Evolutionary conservation across 2,888 invertebrate species (phyloP), one percentile per base, ranked within the genome.

Genomic region (Epicampocera succincta): DNA sequence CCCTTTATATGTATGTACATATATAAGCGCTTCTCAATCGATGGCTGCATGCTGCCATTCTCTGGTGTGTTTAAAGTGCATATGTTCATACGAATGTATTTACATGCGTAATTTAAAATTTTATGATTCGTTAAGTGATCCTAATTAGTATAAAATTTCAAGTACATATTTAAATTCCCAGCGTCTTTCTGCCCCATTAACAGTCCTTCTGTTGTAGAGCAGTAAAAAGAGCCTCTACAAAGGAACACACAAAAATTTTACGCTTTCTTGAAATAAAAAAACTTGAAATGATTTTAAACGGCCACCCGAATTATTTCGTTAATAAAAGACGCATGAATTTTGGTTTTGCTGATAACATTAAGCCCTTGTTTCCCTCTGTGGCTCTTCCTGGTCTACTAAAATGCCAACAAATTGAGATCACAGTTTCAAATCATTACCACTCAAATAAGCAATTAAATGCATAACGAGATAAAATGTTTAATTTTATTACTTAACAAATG

Each of bases 71-170:
- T 6, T 29, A 3, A 29, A 4, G 29, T 29, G 6, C 29, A 4
- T 29, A 29, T 4, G 29, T 29, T n/a, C n/a, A n/a, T n/a, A n/a
- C n/a, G n/a, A n/a, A 29, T 29, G 29, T 29, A 29, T 29, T 29
- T 29, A 29, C 29, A 29, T 29, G 3, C 29, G 6, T 6, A 29
- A 29, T 29, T 29, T 29, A 29, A 29, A 29, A 29, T 4, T 29
- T 29, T 29, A n/a, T n/a, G n/a, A n/a, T n/a, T n/a, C 9, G 1
- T 8, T 75, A 77, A 77, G 46, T 72, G 71, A 17, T 4, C 48
- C 52, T 82, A 58, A 82, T 74, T 63, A 50, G 69, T 63, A 74
- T 69, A n/a, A 82, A 69, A 54, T 65, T 60, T 82, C 63, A 82
- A 82, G 77, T 77, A n/a, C n/a, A n/a, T n/a, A 56, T 60, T 56